These are phyloP conservation scores for Hyalella azteca DNA, from an alignment of 2,888 invertebrate genomes.

Conservation along the genomic window DNA sequence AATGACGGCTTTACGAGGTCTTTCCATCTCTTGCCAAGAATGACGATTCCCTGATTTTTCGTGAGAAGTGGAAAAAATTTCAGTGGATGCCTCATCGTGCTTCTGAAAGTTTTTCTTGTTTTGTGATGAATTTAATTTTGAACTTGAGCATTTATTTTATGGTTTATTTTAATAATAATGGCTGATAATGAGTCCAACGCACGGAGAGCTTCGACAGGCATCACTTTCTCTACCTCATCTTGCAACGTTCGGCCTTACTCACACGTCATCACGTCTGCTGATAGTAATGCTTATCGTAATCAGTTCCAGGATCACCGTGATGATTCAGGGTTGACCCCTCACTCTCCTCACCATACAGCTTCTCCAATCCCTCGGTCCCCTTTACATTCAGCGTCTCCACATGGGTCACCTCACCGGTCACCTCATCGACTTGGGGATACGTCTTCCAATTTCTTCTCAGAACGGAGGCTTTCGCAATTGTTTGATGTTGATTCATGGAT, in stretches of 20 bases:
- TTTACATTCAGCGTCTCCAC: not conserved
- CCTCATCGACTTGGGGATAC: conserved; percentile 19
- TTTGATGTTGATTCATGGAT: conserved; percentile 55
- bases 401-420: conserved; percentile 29
- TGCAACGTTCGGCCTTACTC: conserved; percentile 48
- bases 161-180: conserved; percentile 17
- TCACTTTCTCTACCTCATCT: not conserved
- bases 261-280: conserved; percentile 36
- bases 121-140: conserved; percentile 10
- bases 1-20: too few species aligned
- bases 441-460: conserved; percentile 55
- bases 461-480: conserved; percentile 49
- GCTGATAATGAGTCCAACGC: conserved; percentile 19
- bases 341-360: not conserved
- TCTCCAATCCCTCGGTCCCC: conserved; percentile 2
- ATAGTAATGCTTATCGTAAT: not conserved
- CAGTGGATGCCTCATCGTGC: not conserved
- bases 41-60: not conserved
- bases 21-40: too few species aligned
- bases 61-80: not conserved
- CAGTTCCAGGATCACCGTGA: not conserved
- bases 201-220: conserved; percentile 17
- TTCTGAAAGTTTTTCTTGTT: not conserved
- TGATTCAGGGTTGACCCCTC: not conserved
- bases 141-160: not conserved